phyloP scores from a whole-genome alignment of 2,113 vertebrate genomes.

The Mustelus asterias region DNA sequence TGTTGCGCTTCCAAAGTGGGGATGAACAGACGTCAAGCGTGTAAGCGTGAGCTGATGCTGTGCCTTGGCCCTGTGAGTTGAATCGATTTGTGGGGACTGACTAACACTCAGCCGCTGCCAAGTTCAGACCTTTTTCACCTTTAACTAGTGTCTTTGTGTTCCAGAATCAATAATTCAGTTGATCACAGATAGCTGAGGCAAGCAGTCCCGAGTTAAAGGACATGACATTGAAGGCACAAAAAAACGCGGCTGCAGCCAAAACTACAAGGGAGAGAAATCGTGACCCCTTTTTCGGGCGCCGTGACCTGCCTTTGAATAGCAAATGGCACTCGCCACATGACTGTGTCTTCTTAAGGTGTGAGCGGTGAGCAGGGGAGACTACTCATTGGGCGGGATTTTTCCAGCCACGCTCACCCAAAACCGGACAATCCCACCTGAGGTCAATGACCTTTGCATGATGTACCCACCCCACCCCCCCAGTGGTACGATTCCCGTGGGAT shows the following conservation, averaged over 20 bases:
- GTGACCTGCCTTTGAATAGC: too few relatives aligned
- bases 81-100: background rate
- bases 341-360: too few relatives aligned
- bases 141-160: background rate
- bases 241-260: background rate
- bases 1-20: background rate
- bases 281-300: too few relatives aligned
- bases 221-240: background rate
- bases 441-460: too few relatives aligned
- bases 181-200: background rate
- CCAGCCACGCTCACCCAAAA: too few relatives aligned
- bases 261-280: background rate
- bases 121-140: background rate
- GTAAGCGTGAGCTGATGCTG: background rate
- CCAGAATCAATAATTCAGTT: constrained; percentile 13
- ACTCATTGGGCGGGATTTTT: too few relatives aligned
- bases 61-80: background rate
- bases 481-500: too few relatives aligned
- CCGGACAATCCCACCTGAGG: too few relatives aligned
- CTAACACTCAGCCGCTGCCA: background rate
- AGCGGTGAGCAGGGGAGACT: too few relatives aligned
- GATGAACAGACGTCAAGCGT: background rate
- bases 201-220: background rate
- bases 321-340: too few relatives aligned
- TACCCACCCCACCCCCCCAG: too few relatives aligned